Evolutionary conservation across 2,797 vertebrate genomes (phyloP).

Genomic region (Paedocypris micromegethes): DNA sequence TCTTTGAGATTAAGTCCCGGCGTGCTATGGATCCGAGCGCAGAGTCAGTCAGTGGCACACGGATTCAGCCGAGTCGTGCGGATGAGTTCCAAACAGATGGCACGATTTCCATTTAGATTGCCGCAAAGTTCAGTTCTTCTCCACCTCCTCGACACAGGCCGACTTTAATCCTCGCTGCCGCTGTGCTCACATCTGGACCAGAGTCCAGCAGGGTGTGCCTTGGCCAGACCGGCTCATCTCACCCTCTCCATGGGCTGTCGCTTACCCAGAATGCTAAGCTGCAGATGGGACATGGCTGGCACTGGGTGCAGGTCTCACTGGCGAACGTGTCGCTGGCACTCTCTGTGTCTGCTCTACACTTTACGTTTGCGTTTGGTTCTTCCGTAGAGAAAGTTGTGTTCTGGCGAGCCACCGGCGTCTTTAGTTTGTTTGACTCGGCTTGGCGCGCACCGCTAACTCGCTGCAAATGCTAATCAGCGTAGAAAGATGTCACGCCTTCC

Average conservation of each 20-base stretch:
- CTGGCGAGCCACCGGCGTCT: conserved; percentile 23
- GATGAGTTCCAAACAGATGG: conserved; percentile 48
- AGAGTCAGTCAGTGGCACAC: conserved; percentile 25
- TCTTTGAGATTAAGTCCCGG: conserved; percentile 2
- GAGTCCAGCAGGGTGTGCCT: conserved; percentile 6
- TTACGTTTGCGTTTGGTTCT: conserved; percentile 9
- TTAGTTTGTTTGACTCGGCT: conserved; percentile 31
- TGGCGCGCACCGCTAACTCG: conserved; percentile 43
- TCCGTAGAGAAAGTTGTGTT: conserved; percentile 31
- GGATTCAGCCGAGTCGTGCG: conserved; percentile 33
- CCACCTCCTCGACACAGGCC: conserved; percentile 36
- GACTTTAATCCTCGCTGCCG: conserved; percentile 38
- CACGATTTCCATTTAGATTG: conserved; percentile 53
- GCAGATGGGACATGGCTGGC: conserved; percentile 12
- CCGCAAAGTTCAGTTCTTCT: conserved; percentile 28
- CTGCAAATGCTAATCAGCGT: conserved; percentile 49
- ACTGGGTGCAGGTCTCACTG: conserved; percentile 24
- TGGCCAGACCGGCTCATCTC: conserved; percentile 24
- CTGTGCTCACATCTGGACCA: conserved; percentile 33
- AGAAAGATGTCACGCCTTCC: conserved; percentile 45
- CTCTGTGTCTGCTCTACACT: conserved; percentile 11
- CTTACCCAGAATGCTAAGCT: conserved; percentile 34
- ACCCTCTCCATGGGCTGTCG: neutral
- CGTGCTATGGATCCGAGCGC: conserved; percentile 32
- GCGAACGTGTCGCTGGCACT: conserved; percentile 1